Conservation (phyloP, 2,113 vertebrate species). For the Platycercus adscitus region DNA sequence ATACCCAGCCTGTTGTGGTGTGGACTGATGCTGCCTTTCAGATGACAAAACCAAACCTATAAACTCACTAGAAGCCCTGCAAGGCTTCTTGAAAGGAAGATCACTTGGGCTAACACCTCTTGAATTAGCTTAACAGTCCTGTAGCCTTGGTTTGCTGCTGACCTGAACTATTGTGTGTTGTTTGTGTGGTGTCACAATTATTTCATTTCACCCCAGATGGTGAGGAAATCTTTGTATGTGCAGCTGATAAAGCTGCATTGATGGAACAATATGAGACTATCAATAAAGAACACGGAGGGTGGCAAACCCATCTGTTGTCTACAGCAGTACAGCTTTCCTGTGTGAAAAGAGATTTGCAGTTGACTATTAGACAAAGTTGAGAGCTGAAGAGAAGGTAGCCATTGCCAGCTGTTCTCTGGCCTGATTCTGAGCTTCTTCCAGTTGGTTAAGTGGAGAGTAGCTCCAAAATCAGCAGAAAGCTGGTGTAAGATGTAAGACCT, state of each 20-base stretch:
- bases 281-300: not conserved
- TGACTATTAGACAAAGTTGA: not conserved
- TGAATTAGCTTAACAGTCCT: slow-evolving; percentile 51
- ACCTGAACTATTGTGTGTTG: slow-evolving; percentile 12
- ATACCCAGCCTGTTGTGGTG: not conserved
- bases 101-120: not conserved
- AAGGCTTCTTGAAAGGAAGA: not conserved
- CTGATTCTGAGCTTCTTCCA: not conserved
- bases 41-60: not conserved
- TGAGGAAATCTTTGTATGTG: slow-evolving; percentile 22
- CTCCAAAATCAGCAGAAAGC: slow-evolving; percentile 15
- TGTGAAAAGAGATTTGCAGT: not conserved
- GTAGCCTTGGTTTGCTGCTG: slow-evolving; percentile 48
- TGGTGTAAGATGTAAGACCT: not conserved
- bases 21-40: not conserved
- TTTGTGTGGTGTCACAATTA: slow-evolving; percentile 46
- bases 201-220: slow-evolving; percentile 11
- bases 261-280: not conserved
- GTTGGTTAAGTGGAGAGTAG: not conserved
- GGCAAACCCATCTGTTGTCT: slow-evolving; percentile 4
- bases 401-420: not conserved
- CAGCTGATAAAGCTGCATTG: not conserved
- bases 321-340: slow-evolving; percentile 4
- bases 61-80: not conserved
- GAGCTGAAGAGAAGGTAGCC: not conserved